Evolutionary conservation across 2,888 invertebrate species (phyloP).

Genomic region (Mythimna lalbum): DNA sequence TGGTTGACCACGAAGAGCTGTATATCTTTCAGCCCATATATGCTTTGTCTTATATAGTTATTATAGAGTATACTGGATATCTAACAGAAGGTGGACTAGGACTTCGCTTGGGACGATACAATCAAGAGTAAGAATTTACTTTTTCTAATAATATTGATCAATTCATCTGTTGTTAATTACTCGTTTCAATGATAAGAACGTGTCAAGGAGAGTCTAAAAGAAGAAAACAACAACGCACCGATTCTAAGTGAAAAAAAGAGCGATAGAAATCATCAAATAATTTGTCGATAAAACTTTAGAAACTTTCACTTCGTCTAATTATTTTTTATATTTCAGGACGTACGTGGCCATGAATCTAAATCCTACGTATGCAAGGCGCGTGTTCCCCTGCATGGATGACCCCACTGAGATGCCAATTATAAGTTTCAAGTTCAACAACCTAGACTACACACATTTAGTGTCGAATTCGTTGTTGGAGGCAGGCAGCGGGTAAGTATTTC

Average conservation of each 20-base stretch:
- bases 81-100: conserved; percentile 71
- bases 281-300: too few species aligned
- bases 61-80: conserved; percentile 75
- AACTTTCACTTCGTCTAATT: not conserved
- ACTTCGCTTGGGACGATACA: conserved; percentile 68
- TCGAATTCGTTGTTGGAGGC: conserved; percentile 75
- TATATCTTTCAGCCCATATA: conserved; percentile 66
- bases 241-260: not conserved
- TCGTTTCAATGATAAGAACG: too few species aligned
- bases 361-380: conserved; percentile 91
- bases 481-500: conserved; percentile 72
- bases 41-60: conserved; percentile 66
- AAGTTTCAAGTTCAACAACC: conserved; percentile 79
- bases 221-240: too few species aligned
- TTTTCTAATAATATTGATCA: not conserved
- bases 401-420: conserved; percentile 83
- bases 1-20: conserved; percentile 63
- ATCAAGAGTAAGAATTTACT: conserved; percentile 61
- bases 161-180: not conserved
- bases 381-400: conserved; percentile 94
- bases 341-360: conserved; percentile 91
- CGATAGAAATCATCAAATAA: too few species aligned
- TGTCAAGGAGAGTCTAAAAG: too few species aligned
- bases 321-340: conserved; percentile 73
- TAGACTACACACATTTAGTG: conserved; percentile 72